Evolutionary conservation across 1,140 invertebrate genomes (phyloP).

Genomic region (Drosophila subobscura): DNA sequence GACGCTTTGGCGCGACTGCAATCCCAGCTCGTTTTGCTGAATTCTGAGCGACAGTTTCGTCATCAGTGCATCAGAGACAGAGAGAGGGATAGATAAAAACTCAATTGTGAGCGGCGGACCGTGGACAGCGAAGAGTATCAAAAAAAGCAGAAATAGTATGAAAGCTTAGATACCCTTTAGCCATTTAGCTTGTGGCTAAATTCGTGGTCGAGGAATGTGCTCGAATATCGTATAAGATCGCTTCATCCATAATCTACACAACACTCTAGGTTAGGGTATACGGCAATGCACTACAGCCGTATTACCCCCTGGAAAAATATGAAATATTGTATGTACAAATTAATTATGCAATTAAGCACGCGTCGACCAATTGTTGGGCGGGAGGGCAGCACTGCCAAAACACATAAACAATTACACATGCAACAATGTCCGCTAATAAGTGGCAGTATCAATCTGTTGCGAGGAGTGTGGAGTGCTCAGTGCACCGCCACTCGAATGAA

Average conservation of each 20-base stretch:
- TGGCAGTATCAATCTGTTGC: constrained; percentile 40
- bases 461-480: neutral
- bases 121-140: too few species aligned
- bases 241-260: too few species aligned
- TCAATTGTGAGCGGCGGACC: neutral
- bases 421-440: constrained; percentile 49
- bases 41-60: too few species aligned
- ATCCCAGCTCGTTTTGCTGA: constrained; percentile 17
- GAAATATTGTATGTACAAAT: constrained; percentile 38
- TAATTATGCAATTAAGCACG: constrained; percentile 79
- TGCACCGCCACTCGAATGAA: neutral
- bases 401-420: constrained; percentile 51
- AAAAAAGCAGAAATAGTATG: too few species aligned
- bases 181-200: too few species aligned
- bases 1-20: constrained; percentile 26
- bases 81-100: neutral
- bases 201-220: too few species aligned
- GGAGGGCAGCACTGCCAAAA: constrained; percentile 30
- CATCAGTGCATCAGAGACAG: neutral
- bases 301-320: neutral
- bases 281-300: too few species aligned
- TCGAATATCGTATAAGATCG: too few species aligned
- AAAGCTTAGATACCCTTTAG: too few species aligned
- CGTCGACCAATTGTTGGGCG: constrained; percentile 28
- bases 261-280: too few species aligned